Conservation (phyloP, 2,113 vertebrate genomes). For the Chlorodrepanis virens region DNA sequence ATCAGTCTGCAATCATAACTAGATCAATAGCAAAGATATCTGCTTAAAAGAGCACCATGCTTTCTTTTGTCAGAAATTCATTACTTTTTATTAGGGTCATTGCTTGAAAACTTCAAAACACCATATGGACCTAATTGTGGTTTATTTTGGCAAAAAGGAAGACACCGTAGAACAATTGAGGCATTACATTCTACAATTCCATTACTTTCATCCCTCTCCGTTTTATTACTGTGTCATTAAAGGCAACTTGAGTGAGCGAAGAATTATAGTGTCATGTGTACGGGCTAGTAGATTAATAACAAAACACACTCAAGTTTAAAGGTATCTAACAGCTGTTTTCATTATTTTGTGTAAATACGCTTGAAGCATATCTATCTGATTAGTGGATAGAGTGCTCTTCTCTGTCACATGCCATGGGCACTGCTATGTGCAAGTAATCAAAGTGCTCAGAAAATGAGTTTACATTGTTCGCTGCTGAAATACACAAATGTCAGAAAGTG, state of each 20-base stretch:
- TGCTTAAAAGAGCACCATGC: constrained; percentile 78
- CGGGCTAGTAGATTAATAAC: constrained; percentile 82
- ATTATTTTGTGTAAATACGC: constrained; percentile 85
- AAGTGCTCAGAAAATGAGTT: constrained; percentile 80
- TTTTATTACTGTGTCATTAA: constrained; percentile 86
- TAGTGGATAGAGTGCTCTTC: constrained; percentile 81
- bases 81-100: constrained; percentile 90
- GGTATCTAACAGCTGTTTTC: constrained; percentile 92
- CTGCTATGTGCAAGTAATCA: constrained; percentile 78
- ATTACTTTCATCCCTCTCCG: constrained; percentile 84
- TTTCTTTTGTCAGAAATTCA: constrained; percentile 85
- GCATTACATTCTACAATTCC: constrained; percentile 85
- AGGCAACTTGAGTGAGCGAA: constrained; percentile 84
- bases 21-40: constrained; percentile 78
- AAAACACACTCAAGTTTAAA: constrained; percentile 86
- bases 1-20: constrained; percentile 77
- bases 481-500: constrained; percentile 83
- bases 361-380: constrained; percentile 87
- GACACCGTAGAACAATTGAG: constrained; percentile 84
- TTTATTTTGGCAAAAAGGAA: constrained; percentile 85
- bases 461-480: constrained; percentile 81
- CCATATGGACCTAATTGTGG: constrained; percentile 91
- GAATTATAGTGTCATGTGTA: constrained; percentile 83
- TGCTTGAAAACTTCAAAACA: constrained; percentile 86
- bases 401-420: constrained; percentile 80